Evolutionary conservation across 2,797 vertebrate genomes (phyloP).

Genomic region (Poecilia wingei): DNA sequence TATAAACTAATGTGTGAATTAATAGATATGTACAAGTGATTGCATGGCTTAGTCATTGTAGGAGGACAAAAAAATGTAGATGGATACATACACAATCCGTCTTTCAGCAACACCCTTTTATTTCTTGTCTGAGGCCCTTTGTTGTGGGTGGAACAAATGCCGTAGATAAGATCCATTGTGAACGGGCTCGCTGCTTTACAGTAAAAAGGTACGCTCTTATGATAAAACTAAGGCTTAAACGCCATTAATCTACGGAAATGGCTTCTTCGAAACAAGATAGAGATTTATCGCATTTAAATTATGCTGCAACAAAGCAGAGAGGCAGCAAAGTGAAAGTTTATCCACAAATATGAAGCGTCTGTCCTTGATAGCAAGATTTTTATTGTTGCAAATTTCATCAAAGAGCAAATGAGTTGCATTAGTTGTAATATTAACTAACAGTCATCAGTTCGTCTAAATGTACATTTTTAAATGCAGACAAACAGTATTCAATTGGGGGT

Average conservation of each 20-base stretch:
- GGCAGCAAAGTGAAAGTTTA: not conserved
- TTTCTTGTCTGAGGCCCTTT: conserved; percentile 16
- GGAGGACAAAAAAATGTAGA: not conserved
- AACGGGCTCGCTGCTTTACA: not conserved
- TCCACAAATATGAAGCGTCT: not conserved
- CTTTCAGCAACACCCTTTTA: conserved; percentile 15
- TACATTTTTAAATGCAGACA: not conserved
- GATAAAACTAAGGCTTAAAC: not conserved
- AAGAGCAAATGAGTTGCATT: not conserved
- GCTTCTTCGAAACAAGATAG: not conserved
- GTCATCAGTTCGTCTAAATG: not conserved
- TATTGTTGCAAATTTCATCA: not conserved
- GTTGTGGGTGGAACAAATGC: conserved; percentile 14
- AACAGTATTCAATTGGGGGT: not conserved
- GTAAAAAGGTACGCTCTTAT: not conserved
- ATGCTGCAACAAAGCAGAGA: not conserved
- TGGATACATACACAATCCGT: not conserved
- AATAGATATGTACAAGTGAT: not conserved
- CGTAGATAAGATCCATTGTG: conserved; percentile 22
- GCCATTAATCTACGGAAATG: not conserved
- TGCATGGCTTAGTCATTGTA: conserved; percentile 8
- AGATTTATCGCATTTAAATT: not conserved
- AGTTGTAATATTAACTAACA: not conserved
- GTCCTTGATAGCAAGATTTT: not conserved
- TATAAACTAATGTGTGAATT: not conserved